phyloP scores from a whole-genome alignment of 2,113 vertebrate genomes.

The Varanus salvator region DNA sequence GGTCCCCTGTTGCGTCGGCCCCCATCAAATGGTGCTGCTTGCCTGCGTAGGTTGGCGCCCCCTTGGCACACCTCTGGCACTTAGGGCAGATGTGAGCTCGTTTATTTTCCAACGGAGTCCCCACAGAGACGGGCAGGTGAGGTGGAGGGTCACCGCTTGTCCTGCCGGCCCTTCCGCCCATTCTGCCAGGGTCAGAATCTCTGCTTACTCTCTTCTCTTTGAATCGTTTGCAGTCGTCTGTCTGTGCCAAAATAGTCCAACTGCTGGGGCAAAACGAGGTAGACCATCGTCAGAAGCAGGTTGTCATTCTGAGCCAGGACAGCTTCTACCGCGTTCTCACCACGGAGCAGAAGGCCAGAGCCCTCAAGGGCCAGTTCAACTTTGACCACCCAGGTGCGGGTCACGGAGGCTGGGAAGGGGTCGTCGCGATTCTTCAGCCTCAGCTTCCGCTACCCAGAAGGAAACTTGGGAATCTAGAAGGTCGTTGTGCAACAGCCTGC shows the following conservation, averaged over 20 bases:
- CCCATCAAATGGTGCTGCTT: no score
- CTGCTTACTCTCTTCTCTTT: rapidly evolving
- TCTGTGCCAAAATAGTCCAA: constrained; percentile 96
- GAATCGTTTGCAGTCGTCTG: constrained; percentile 84
- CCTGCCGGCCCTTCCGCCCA: no score
- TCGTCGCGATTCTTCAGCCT: background rate
- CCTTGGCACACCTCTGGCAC: background rate
- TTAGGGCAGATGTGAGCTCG: background rate
- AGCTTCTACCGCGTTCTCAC: constrained; percentile 97
- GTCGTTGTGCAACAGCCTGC: no score
- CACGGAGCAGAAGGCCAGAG: constrained; percentile 94
- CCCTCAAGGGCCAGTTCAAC: constrained; percentile 96
- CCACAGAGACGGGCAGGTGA: background rate
- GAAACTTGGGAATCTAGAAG: background rate
- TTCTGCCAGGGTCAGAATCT: background rate
- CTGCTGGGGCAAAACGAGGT: constrained; percentile 97
- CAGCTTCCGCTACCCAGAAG: background rate
- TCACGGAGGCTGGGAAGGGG: background rate
- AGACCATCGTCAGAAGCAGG: constrained; percentile 92
- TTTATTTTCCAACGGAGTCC: background rate
- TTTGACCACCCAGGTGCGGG: constrained; percentile 95
- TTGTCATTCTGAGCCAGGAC: constrained; percentile 97
- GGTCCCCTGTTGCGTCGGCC: background rate
- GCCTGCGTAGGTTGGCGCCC: background rate
- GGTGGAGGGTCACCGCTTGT: background rate